Conservation (phyloP, 30 jellyfish, hydroid and myxozoan genomes). For the Aurelia sp. region DNA sequence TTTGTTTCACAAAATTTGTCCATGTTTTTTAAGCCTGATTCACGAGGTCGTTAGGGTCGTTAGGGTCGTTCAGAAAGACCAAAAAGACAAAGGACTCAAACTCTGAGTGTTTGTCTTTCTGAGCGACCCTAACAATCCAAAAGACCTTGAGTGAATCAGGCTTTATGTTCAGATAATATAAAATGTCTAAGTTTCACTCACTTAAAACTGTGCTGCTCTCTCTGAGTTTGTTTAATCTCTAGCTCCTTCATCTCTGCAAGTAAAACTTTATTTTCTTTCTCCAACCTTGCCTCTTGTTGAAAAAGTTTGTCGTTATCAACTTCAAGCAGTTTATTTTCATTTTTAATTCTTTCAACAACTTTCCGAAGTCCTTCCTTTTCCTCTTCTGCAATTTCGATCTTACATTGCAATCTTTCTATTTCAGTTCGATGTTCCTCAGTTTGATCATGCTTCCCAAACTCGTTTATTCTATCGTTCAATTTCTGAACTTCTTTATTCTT, state of each 20-base stretch:
- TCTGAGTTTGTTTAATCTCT: background rate
- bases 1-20: too few relatives aligned
- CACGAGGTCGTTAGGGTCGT: too few relatives aligned
- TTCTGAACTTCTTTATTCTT: background rate
- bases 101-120: too few relatives aligned
- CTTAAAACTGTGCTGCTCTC: background rate
- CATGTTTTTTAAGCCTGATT: too few relatives aligned
- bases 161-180: background rate
- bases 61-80: too few relatives aligned
- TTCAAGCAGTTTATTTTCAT: background rate
- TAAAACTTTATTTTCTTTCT: background rate
- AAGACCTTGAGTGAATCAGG: background rate
- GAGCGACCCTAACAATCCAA: too few relatives aligned
- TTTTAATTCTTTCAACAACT: background rate
- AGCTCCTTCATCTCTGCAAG: background rate
- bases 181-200: too few relatives aligned
- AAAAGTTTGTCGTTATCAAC: background rate
- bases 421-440: background rate
- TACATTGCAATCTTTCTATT: background rate
- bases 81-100: too few relatives aligned
- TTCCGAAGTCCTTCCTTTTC: background rate
- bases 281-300: background rate
- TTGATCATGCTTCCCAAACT: background rate
- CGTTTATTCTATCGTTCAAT: background rate
- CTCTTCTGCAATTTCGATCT: background rate